phyloP scores from a whole-genome alignment of 2,113 vertebrate genomes.

The Gymnorhina tibicen region DNA sequence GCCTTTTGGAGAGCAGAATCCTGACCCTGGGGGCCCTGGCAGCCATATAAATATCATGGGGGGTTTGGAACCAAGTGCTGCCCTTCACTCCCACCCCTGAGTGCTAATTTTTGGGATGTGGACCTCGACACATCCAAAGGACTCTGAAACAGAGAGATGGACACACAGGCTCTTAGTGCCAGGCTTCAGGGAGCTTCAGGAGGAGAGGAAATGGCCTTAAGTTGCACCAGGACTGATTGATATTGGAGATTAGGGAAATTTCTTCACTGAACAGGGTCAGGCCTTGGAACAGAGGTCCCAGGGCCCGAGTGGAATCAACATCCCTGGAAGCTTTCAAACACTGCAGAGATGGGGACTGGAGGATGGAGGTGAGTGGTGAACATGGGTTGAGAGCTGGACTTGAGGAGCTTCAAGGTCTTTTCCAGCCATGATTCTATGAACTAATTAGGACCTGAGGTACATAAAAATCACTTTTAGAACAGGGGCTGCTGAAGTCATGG shows the following conservation, averaged over 20 bases:
- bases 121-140: not conserved
- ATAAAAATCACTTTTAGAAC: not conserved
- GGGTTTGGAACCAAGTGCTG: not conserved
- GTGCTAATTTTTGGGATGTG: too few species aligned
- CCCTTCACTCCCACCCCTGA: not conserved
- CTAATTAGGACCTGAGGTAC: not conserved
- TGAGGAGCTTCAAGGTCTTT: not conserved
- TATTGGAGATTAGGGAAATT: not conserved
- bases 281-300: not conserved
- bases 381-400: not conserved
- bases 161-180: not conserved
- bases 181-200: not conserved
- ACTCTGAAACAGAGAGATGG: not conserved
- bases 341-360: too few species aligned
- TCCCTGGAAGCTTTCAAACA: too few species aligned
- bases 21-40: fast-evolving
- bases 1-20: not conserved
- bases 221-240: not conserved
- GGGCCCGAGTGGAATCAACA: not conserved
- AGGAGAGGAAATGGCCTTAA: not conserved
- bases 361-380: not conserved
- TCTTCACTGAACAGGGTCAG: not conserved
- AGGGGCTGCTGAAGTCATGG: not conserved
- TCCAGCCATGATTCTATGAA: not conserved
- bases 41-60: not conserved